Evolutionary conservation across 2,113 vertebrate genomes (phyloP).

Genomic region (Redunca redunca): DNA sequence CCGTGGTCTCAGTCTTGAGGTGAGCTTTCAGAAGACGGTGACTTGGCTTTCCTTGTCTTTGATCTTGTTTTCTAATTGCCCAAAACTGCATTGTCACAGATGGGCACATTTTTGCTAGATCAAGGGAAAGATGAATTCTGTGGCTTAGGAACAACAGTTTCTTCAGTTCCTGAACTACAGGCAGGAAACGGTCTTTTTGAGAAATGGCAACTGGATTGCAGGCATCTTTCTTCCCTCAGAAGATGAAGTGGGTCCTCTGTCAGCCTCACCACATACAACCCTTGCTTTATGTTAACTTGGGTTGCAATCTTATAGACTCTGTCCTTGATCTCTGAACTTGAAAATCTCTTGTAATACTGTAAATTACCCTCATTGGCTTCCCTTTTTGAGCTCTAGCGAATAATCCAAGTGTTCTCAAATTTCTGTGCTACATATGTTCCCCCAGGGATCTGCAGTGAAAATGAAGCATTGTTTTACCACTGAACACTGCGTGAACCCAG

Average conservation of each 20-base stretch:
- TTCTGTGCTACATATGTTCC: constrained; percentile 42
- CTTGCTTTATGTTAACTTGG: constrained; percentile 10
- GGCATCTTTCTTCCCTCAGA: constrained; percentile 34
- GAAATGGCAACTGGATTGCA: constrained; percentile 1
- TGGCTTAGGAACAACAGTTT: constrained; percentile 39
- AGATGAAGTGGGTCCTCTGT: neutral
- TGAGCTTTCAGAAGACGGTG: neutral
- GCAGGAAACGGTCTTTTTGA: neutral
- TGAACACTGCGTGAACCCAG: neutral
- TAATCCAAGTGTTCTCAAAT: constrained; percentile 30
- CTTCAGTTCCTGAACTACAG: neutral
- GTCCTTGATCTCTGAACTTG: constrained; percentile 6
- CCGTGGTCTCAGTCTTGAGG: neutral
- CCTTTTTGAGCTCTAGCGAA: constrained; percentile 7
- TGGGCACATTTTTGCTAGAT: constrained; percentile 45
- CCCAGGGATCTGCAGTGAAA: constrained; percentile 27
- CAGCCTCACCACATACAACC: neutral
- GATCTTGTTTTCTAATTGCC: constrained; percentile 54
- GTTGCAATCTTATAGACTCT: neutral
- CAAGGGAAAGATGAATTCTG: neutral
- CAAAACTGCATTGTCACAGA: constrained; percentile 18
- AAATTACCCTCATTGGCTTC: constrained; percentile 6
- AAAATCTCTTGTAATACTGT: constrained; percentile 43
- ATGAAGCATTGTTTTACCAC: neutral
- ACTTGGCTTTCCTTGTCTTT: neutral